Percentiles rank a stretch among this genome's conserved stretches.
Evolutionary conservation across 2,113 vertebrate genomes (phyloP).

Genomic region (Okapia johnstoni): DNA sequence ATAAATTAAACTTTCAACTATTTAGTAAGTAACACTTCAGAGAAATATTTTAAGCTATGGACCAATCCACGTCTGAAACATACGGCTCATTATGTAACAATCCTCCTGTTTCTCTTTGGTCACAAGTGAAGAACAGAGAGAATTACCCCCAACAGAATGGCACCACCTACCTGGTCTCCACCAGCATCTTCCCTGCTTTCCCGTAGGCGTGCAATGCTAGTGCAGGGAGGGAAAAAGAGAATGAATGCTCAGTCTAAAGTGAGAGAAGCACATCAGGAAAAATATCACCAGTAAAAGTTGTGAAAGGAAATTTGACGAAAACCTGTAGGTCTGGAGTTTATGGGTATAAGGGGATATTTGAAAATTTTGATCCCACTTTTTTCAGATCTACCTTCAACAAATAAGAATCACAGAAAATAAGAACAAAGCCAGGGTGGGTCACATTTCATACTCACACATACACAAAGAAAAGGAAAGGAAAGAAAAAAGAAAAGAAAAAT

Average conservation of each 20-base stretch:
- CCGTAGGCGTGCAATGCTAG: constrained; percentile 96
- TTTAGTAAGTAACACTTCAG: neutral
- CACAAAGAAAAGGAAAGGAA: neutral
- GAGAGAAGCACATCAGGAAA: neutral
- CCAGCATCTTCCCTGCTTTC: constrained; percentile 93
- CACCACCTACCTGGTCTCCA: constrained; percentile 91
- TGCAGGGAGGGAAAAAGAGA: neutral
- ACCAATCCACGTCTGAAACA: neutral
- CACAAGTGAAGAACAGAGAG: fast-evolving
- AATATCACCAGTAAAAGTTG: neutral
- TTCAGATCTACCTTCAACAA: constrained; percentile 3
- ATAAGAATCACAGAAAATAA: constrained; percentile 52
- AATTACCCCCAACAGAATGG: fast-evolving
- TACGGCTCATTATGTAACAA: fast-evolving
- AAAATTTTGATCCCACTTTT: neutral
- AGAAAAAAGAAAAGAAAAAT: neutral
- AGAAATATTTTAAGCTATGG: neutral
- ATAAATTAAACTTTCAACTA: neutral
- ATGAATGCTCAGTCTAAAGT: fast-evolving
- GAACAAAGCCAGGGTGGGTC: constrained; percentile 42
- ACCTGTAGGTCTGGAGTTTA: fast-evolving
- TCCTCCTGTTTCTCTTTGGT: neutral
- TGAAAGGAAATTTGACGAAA: fast-evolving
- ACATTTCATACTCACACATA: neutral
- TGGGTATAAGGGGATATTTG: fast-evolving